A percentile compares a stretch with the other conserved stretches of the same genome.
These are phyloP conservation scores for Cheilosia soror DNA, from an alignment of 2,888 invertebrate species.

Conservation along the genomic window DNA sequence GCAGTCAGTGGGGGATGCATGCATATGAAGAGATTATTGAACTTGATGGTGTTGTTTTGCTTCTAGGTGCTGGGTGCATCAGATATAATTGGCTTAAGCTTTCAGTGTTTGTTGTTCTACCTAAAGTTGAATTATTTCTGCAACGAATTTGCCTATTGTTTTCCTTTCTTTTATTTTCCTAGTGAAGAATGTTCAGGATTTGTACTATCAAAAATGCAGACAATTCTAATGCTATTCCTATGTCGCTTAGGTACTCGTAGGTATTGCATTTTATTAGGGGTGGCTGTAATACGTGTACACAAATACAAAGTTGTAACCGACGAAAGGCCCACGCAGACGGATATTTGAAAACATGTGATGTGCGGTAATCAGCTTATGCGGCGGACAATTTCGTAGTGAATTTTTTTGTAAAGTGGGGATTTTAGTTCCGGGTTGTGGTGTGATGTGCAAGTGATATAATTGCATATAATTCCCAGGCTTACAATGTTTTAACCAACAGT, in stretches of 20 bases:
- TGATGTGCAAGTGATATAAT: background rate
- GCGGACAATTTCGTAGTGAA: background rate
- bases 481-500: slow-evolving; percentile 12
- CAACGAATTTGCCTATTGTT: background rate
- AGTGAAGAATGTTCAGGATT: too few relatives aligned
- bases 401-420: slow-evolving; percentile 12
- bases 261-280: too few relatives aligned
- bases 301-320: background rate
- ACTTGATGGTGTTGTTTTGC: slow-evolving; percentile 11
- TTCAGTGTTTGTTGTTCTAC: slow-evolving; percentile 25
- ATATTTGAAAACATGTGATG: background rate
- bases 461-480: slow-evolving; percentile 21
- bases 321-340: background rate
- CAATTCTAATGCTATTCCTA: slow-evolving; percentile 2
- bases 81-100: slow-evolving; percentile 39
- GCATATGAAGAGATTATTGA: too few relatives aligned
- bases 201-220: background rate
- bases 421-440: slow-evolving; percentile 8
- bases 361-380: slow-evolving; percentile 1
- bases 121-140: background rate
- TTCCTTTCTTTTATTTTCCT: background rate
- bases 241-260: background rate
- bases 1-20: too few relatives aligned
- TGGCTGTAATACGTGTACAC: background rate
- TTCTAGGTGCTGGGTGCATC: slow-evolving; percentile 4